Evolutionary conservation across 2,113 vertebrate species (phyloP), one percentile per base, ranked within the genome.

Genomic region (Sphaerodactylus townsendi): DNA sequence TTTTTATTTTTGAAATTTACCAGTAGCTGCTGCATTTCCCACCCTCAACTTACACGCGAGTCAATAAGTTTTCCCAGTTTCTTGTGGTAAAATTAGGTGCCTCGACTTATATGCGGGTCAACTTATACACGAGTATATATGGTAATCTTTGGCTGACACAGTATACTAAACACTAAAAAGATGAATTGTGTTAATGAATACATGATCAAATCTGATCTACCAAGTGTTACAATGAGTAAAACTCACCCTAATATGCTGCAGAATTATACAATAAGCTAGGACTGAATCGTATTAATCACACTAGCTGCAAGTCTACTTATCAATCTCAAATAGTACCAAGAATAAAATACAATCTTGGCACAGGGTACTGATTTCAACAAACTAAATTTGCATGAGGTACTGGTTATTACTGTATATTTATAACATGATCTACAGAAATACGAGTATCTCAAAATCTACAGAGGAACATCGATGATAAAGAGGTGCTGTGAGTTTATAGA

Each of bases 111-210:
- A n/a, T n/a, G n/a, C n/a, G n/a, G n/a, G n/a, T n/a, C n/a, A n/a
- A n/a, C n/a, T n/a, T n/a, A n/a, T n/a, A n/a, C n/a, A n/a, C n/a
- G n/a, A n/a, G n/a, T n/a, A n/a, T n/a, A n/a, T n/a, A n/a, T n/a
- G n/a, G n/a, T 0, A 1, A 0, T 30, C 21, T 21, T 0, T 25
- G 0, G 10, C n/a, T 5, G 62, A 23, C 9, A 48, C 0, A 23
- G 33, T 11, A 68, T 64, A 8, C 53, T 0, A 10, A 0, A 28
- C 28, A 74, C 21, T 44, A n/a, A 8, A 0, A 0, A 23, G 48
- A 33, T 10, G 1, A 35, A 53, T 15, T 66, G n/a, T 30, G 59
- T 56, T 56, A 76, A 76, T 23, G 3, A 68, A 69, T 37, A 48
- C 71, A 66, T 28, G 28, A 21, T 9, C 33, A 77, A 41, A 30